Conservation (phyloP, 2,888 invertebrate genomes). For the Mimas tiliae region DNA sequence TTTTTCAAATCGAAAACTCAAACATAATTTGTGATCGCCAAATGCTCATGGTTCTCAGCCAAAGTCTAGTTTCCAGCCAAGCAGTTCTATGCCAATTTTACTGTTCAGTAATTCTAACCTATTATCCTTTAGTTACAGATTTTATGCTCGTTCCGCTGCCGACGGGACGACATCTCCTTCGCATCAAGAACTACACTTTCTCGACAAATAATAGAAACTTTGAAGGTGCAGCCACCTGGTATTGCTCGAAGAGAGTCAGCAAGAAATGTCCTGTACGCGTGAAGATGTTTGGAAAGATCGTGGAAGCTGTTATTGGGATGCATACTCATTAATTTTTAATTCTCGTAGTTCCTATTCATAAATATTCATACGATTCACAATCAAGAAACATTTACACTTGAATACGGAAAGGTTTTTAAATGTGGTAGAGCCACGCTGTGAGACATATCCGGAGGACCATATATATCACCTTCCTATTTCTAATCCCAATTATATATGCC, state of each 20-base stretch:
- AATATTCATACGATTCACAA: not conserved
- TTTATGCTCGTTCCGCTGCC: conserved; percentile 39
- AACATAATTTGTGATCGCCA: no score
- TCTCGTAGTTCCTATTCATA: not conserved
- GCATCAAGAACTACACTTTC: conserved; percentile 50
- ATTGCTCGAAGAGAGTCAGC: conserved; percentile 62
- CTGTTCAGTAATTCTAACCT: not conserved
- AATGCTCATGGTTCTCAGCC: no score
- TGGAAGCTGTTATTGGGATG: conserved; percentile 28
- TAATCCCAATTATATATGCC: no score
- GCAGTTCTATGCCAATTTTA: no score
- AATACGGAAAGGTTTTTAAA: no score
- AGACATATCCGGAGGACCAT: no score
- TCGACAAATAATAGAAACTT: conserved; percentile 52
- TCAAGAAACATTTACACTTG: no score
- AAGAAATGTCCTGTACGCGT: conserved; percentile 48
- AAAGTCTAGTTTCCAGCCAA: no score
- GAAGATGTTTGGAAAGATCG: conserved; percentile 30
- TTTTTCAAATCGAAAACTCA: no score
- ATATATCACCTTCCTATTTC: no score
- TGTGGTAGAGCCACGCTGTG: no score
- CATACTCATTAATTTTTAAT: conserved; percentile 17
- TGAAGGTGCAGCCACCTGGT: conserved; percentile 54
- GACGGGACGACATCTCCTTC: conserved; percentile 50
- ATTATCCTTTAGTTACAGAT: conserved; percentile 34